Percentiles rank a stretch among this genome's conserved stretches.
These are phyloP conservation scores for Lasiurus cinereus DNA, from an alignment of 2,113 vertebrate genomes.

Conservation along the genomic window DNA sequence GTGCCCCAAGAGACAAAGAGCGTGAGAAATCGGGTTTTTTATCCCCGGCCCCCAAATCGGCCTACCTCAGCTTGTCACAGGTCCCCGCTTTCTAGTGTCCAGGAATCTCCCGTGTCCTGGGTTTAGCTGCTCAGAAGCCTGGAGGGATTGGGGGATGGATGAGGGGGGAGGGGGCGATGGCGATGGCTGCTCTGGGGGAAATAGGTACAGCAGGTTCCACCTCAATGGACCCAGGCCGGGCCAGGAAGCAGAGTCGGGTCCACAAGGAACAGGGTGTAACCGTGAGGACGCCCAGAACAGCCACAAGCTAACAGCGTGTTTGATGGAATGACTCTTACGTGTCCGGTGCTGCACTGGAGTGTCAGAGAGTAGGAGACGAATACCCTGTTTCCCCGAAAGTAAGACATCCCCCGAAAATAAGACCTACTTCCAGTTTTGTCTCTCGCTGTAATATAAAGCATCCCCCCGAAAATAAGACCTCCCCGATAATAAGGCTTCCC, in stretches of 20 bases:
- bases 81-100: not conserved
- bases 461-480: too few species aligned
- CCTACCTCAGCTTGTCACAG: not conserved
- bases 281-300: fast-evolving
- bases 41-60: not conserved
- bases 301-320: fast-evolving
- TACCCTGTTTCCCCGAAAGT: too few species aligned
- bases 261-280: fast-evolving
- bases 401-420: too few species aligned
- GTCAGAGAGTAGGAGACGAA: not conserved
- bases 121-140: not conserved
- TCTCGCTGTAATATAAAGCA: too few species aligned
- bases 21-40: slow-evolving; percentile 1
- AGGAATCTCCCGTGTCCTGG: not conserved
- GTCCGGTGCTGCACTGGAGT: not conserved
- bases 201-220: not conserved
- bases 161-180: too few species aligned
- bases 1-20: not conserved
- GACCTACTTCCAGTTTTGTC: too few species aligned
- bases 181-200: not conserved
- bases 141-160: too few species aligned
- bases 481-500: too few species aligned
- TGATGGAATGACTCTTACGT: fast-evolving
- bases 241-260: not conserved
- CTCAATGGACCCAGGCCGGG: not conserved